Evolutionary conservation across 2,888 invertebrate genomes (phyloP), one percentile per base, ranked within the genome.

Genomic region (Steinernema scapterisci): DNA sequence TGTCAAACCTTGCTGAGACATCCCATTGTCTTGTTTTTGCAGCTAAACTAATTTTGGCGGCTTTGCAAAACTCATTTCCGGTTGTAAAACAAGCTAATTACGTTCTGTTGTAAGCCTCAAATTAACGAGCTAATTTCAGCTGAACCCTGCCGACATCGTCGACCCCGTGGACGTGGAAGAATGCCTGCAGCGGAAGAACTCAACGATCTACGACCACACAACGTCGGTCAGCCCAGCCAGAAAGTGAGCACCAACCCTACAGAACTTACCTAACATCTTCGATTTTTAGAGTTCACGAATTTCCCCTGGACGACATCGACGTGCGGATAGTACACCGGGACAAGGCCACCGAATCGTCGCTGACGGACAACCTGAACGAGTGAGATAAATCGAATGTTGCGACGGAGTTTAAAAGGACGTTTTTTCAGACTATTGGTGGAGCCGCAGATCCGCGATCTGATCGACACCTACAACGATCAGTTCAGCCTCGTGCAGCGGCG

Each of bases 271-370:
- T 38, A 38, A 38, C 3, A 38, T 3, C 9, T 3, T 9, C 38
- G 38, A 38, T 38, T 38, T n/a, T 71, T 56, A 81, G 81, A 71
- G 75, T 82, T 23, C 75, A 77, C 25, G 84, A 84, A 73, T 84
- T 84, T 72, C 83, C 83, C 0, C 76, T 82, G 31, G 85, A 85
- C 71, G 85, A 85, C 56, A 78, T 85, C n/a, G 83, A 85, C 48
- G 79, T 85, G 13, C 71, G 75, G 13, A 45, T 54, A 48, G 75
- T 80, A 23, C 63, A 45, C 16, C 43, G 79, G 43, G 79, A 79
- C 48, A 74, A 38, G 72, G 31, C 43, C 7, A 76, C 74, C 19
- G 82, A 81, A 21, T 75, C 77, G 3, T 73, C 76, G 19, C 45
- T 76, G 11, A 70, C 75, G 44, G 52, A 73, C n/a, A 77, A 75